Evolutionary conservation across 2,113 vertebrate species (phyloP), one percentile per base, ranked within the genome.

Genomic region (Trichomycterus rosablanca): DNA sequence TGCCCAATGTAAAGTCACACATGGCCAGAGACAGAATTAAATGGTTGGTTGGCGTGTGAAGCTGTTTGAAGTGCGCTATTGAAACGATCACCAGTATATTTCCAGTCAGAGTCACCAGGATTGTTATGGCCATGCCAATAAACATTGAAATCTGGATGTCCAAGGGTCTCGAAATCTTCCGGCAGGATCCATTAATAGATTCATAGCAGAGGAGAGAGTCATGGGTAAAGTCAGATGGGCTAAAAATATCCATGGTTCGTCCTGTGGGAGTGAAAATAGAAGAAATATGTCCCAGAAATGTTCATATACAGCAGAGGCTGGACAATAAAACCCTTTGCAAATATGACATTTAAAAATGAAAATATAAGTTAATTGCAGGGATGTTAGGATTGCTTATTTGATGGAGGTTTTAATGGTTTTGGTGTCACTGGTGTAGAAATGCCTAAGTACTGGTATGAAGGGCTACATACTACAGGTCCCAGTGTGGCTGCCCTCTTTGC

Each of bases 41-140:
- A 15, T 64, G 43, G 53, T 79, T 79, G 24, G 77, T 77, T 28
- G 72, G 50, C 35, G 73, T 73, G 26, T 77, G 73, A 11, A 79
- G 75, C 45, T 77, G 75, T 62, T 74, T 82, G 67, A 80, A 80
- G 30, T 81, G 78, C 1, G 68, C 69, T 43, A 80, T 73, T 20
- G 75, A 78, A 59, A 74, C 66, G 22, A 77, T 68, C 18, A 79
- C 76, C 37, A 80, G 54, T 42, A 80, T 32, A 63, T 82, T 80
- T 19, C 77, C 70, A 16, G 40, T 49, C 8, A 78, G n/a, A 1
- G 69, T 62, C 39, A 51, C 24, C 11, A 62, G 11, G 10, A 43
- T 63, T 22, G 45, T 58, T 14, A 62, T 30, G 2, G 26, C 54
- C 39, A 62, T 62, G 11, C 39, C 12, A 3, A 66, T 28, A 14